Evolutionary conservation across 2,113 vertebrate genomes (phyloP), one percentile per base, ranked within the genome.

Genomic region (Labeo rohita): DNA sequence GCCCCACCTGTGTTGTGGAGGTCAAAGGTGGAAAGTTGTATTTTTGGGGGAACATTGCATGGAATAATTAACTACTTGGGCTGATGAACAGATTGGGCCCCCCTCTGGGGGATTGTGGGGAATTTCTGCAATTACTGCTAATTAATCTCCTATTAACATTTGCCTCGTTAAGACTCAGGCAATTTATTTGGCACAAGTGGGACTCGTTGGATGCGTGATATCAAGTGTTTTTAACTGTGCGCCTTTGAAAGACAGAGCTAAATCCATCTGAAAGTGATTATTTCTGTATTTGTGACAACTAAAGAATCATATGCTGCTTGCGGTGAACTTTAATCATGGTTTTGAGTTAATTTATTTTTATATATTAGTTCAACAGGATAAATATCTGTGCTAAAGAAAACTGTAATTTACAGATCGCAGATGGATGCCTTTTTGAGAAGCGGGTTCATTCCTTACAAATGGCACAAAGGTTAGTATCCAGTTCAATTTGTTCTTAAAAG

Each of bases 121-220:
- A 96, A 95, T 95, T 95, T 96, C 95, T 94, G 94, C 95, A 96
- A 95, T 96, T 95, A 96, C 92, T 93, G 93, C 94, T 95, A 96
- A 96, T 96, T 96, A 95, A 96, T 96, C 95, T 96, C 95, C 94
- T 95, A 96, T 96, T 96, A 96, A 96, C 95, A 95, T 94, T 95
- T 93, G 94, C 93, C 95, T 96, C 95, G 95, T 96, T 96, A 96
- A 95, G 92, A 95, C 93, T 90, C 92, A 92, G 92, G 93, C 93
- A 93, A 95, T 95, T 95, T 94, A 92, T 95, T 92, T 92, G 84
- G 90, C 92, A 92, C 93, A 93, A 92, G 93, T 93, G 94, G 94
- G 92, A 94, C 92, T 93, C 92, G 88, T 92, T 87, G 83, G 89
- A 91, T 92, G 92, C 84, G 85, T 88, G 90, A 88, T 83, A 89